A percentile compares a stretch with the other conserved stretches of the same genome.
phyloP scores from a whole-genome alignment of 35 echinoderm and acorn worm species.

The Lytechinus variegatus region DNA sequence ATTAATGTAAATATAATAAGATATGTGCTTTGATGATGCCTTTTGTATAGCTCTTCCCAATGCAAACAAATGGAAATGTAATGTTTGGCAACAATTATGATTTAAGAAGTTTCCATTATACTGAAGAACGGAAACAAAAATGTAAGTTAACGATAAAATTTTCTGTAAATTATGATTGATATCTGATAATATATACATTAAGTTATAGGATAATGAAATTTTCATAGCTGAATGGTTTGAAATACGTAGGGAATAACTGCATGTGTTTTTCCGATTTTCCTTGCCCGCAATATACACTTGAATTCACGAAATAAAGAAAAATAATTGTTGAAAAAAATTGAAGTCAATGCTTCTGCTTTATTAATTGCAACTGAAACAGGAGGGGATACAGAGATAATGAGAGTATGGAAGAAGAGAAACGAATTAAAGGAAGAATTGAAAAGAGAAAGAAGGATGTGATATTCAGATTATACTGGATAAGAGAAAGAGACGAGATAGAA shows the following conservation, averaged over 20 bases:
- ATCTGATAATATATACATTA: no score
- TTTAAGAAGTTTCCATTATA: no score
- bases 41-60: neutral
- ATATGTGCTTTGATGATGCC: neutral
- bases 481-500: neutral
- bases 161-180: no score
- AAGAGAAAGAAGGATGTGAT: neutral
- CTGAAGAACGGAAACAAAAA: no score
- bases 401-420: neutral
- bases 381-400: neutral
- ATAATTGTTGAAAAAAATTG: no score
- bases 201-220: no score
- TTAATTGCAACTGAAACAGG: neutral
- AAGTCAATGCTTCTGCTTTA: neutral
- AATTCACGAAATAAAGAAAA: no score
- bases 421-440: neutral
- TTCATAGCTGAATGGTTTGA: no score
- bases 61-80: neutral
- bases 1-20: neutral
- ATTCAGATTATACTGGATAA: neutral
- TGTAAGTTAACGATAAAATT: no score
- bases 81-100: neutral
- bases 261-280: no score
- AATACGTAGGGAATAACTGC: no score
- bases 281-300: no score